phyloP scores from a whole-genome alignment of 1,140 invertebrate genomes.

The Delia radicum region DNA sequence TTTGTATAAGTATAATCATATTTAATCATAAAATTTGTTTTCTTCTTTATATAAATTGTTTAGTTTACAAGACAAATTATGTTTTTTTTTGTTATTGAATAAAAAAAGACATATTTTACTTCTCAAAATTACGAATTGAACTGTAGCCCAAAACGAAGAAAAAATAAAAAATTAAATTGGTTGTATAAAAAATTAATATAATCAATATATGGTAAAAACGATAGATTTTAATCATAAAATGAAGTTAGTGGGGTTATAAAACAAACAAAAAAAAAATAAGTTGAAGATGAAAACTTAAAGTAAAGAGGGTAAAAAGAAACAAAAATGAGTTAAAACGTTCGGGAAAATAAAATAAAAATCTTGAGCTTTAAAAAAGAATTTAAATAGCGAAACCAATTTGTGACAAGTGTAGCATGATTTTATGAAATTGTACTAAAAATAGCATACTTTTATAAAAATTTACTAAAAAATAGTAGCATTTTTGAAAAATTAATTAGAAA shows the following conservation, averaged over 20 bases:
- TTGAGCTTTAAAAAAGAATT: too few relatives aligned
- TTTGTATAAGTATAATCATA: background rate
- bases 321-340: background rate
- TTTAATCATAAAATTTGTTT: background rate
- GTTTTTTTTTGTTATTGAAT: background rate
- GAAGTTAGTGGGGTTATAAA: background rate
- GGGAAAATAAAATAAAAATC: too few relatives aligned
- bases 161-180: background rate
- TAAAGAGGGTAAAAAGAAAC: background rate
- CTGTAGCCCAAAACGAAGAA: conserved; percentile 10
- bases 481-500: too few relatives aligned
- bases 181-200: background rate
- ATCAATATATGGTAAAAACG: background rate
- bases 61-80: background rate
- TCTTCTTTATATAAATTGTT: background rate
- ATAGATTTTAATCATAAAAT: background rate
- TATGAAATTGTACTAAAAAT: too few relatives aligned
- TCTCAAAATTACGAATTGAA: background rate
- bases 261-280: background rate
- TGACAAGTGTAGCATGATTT: too few relatives aligned
- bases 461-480: too few relatives aligned
- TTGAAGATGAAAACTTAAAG: background rate
- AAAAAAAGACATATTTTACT: background rate
- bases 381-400: too few relatives aligned
- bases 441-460: too few relatives aligned